phyloP scores from a whole-genome alignment of 2,113 vertebrate genomes.

The Istiophorus platypterus region DNA sequence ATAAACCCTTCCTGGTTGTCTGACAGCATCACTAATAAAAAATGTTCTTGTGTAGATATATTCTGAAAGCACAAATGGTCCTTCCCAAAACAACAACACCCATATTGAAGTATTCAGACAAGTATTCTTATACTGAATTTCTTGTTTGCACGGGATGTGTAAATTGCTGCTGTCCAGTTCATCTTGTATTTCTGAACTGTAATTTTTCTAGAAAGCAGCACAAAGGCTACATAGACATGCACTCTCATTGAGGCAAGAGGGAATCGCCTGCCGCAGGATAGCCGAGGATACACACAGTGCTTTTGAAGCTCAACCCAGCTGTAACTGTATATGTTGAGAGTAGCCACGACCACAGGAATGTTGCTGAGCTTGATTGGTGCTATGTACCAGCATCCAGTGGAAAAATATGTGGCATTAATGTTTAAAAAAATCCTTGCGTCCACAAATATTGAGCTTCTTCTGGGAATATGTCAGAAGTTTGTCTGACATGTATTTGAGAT shows the following conservation, averaged over 20 bases:
- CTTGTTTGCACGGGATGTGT: slow-evolving; percentile 3
- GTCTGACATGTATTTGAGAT: slow-evolving; percentile 38
- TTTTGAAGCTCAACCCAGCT: slow-evolving; percentile 64
- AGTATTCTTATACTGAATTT: background rate
- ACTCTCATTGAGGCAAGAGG: slow-evolving; percentile 9
- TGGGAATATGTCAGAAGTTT: slow-evolving; percentile 40
- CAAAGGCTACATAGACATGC: slow-evolving; percentile 20
- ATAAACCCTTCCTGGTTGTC: slow-evolving; percentile 2
- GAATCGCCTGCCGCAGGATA: slow-evolving; percentile 49
- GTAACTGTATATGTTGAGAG: slow-evolving; percentile 63
- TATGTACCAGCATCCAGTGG: slow-evolving; percentile 58
- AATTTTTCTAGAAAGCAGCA: slow-evolving; percentile 25
- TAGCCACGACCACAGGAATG: slow-evolving; percentile 67
- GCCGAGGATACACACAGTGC: slow-evolving; percentile 47
- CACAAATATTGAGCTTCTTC: slow-evolving; percentile 63
- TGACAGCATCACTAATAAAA: background rate
- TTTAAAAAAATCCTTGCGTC: slow-evolving; percentile 59
- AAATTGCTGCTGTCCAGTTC: slow-evolving; percentile 14
- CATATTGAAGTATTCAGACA: background rate
- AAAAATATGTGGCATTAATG: slow-evolving; percentile 63
- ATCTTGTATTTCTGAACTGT: slow-evolving; percentile 8
- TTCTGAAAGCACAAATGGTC: background rate
- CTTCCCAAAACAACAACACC: slow-evolving; percentile 11
- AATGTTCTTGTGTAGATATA: background rate
- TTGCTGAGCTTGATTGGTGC: slow-evolving; percentile 57